Percentiles rank a stretch among this genome's conserved stretches.
These are phyloP conservation scores for Tangara arthus DNA, from an alignment of 2,797 vertebrate species.

Conservation along the genomic window DNA sequence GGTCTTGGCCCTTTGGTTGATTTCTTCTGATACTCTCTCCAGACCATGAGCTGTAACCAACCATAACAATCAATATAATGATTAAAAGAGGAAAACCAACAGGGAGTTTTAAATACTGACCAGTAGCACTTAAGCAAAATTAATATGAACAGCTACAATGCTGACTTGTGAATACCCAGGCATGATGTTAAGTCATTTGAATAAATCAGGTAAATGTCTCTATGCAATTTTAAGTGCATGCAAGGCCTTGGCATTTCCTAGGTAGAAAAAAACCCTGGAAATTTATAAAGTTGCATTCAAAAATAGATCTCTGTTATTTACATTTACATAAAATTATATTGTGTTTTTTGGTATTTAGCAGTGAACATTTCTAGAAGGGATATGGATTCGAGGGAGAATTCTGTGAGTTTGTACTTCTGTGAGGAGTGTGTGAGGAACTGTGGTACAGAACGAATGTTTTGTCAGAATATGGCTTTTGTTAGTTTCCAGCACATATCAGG, in stretches of 20 bases:
- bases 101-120: not conserved
- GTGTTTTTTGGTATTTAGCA: not conserved
- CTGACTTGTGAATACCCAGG: not conserved
- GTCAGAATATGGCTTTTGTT: not conserved
- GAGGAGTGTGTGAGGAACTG: not conserved
- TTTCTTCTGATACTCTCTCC: not conserved
- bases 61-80: not conserved
- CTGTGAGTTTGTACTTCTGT: not conserved
- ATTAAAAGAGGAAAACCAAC: not conserved
- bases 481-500: not conserved
- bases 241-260: not conserved
- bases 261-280: not conserved
- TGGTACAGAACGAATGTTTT: not conserved
- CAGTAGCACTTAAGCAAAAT: not conserved
- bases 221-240: not conserved
- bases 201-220: not conserved
- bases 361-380: not conserved
- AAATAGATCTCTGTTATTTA: not conserved
- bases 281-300: not conserved
- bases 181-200: not conserved
- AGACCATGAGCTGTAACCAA: not conserved
- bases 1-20: not conserved
- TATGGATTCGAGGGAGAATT: not conserved
- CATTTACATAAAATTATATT: not conserved
- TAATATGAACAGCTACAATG: not conserved